Conservation (phyloP, 2,113 vertebrate genomes). For the Anoplopoma fimbria region DNA sequence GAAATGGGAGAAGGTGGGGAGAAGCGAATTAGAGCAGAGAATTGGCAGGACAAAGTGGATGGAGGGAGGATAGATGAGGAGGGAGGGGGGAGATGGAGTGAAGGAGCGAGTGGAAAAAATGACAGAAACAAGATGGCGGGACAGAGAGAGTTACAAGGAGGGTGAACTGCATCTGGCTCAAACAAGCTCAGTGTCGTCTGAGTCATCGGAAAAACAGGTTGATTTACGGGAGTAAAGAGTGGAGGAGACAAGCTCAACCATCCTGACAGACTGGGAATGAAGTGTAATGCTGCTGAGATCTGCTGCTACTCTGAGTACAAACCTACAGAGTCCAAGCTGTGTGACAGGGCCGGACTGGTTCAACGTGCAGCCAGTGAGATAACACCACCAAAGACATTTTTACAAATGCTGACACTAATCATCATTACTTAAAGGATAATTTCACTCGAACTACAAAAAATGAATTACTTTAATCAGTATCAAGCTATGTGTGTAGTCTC, state of each 20-base stretch:
- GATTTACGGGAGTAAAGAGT: slow-evolving; percentile 43
- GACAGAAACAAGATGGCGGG: slow-evolving; percentile 22
- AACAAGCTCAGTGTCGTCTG: slow-evolving; percentile 37
- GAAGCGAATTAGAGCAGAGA: slow-evolving; percentile 47
- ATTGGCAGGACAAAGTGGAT: slow-evolving; percentile 32
- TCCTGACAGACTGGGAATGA: slow-evolving; percentile 43
- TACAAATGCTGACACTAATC: not conserved
- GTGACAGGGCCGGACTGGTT: slow-evolving; percentile 22
- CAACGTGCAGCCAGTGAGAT: slow-evolving; percentile 13
- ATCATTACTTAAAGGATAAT: slow-evolving; percentile 11
- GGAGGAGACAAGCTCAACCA: slow-evolving; percentile 35
- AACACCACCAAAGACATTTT: slow-evolving; percentile 3
- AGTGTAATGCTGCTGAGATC: slow-evolving; percentile 23
- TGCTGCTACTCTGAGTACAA: slow-evolving; percentile 8
- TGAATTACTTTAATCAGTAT: not conserved
- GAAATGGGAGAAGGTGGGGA: slow-evolving; percentile 14
- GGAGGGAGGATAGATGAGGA: slow-evolving; percentile 21
- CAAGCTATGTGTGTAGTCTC: not conserved
- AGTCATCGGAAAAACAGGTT: slow-evolving; percentile 60
- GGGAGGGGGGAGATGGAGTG: not conserved
- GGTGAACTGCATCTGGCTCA: slow-evolving; percentile 26
- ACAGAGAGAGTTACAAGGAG: not conserved
- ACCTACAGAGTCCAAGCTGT: not conserved
- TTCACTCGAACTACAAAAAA: slow-evolving; percentile 17
- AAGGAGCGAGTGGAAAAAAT: slow-evolving; percentile 15